phyloP scores from a whole-genome alignment of 2,888 invertebrate genomes.

The Leptothorax acervorum region DNA sequence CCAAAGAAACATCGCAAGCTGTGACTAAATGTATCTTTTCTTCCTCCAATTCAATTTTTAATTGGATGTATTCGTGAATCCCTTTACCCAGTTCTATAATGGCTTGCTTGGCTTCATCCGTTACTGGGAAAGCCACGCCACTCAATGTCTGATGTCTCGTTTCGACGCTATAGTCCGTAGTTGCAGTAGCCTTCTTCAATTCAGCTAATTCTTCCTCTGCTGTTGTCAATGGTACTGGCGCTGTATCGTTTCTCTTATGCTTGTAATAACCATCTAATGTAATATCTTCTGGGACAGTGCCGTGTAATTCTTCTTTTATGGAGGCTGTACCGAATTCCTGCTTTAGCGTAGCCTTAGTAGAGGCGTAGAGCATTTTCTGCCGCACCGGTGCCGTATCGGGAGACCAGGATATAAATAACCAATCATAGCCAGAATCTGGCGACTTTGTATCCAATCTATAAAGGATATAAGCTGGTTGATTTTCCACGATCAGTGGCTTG shows the following conservation, averaged over 20 bases:
- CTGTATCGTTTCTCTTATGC: slow-evolving; percentile 91
- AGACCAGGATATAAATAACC: slow-evolving; percentile 97
- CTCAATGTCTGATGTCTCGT: slow-evolving; percentile 95
- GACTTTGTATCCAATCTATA: slow-evolving; percentile 92
- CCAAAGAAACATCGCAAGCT: slow-evolving; percentile 89
- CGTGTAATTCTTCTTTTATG: slow-evolving; percentile 98
- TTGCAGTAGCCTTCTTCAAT: slow-evolving; percentile 89
- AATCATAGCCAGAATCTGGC: slow-evolving; percentile 93
- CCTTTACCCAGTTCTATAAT: slow-evolving; percentile 91
- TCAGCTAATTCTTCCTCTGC: slow-evolving; percentile 95
- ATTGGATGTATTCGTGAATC: slow-evolving; percentile 95
- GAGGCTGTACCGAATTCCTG: slow-evolving; percentile 97
- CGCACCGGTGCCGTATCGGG: slow-evolving; percentile 96
- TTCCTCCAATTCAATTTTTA: slow-evolving; percentile 94
- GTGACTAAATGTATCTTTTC: slow-evolving; percentile 95
- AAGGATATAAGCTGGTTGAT: slow-evolving; percentile 96
- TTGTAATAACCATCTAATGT: slow-evolving; percentile 93
- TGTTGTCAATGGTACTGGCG: slow-evolving; percentile 96
- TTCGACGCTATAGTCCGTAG: slow-evolving; percentile 92
- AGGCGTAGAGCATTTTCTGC: slow-evolving; percentile 99
- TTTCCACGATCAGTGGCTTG: slow-evolving; percentile 90
- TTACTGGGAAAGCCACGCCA: slow-evolving; percentile 96
- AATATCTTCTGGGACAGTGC: slow-evolving; percentile 93
- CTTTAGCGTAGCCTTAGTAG: slow-evolving; percentile 98
- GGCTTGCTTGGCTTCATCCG: slow-evolving; percentile 92